Percentiles rank a stretch among this genome's conserved stretches.
Evolutionary conservation across 2,888 invertebrate genomes (phyloP).

Genomic region (Malachius bipustulatus): DNA sequence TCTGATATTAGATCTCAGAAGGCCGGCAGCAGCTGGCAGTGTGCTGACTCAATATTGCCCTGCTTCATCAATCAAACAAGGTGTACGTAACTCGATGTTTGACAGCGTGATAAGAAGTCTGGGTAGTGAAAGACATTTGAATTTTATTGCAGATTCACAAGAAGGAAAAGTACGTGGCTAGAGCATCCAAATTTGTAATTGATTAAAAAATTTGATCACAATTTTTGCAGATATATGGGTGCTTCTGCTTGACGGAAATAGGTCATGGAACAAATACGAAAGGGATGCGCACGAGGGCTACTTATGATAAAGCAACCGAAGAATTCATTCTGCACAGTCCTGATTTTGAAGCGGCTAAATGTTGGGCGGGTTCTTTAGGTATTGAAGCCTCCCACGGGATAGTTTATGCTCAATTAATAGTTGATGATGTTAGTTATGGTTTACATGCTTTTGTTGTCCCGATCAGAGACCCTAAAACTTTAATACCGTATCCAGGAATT

Average conservation of each 20-base stretch:
- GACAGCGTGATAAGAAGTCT: conserved; percentile 50
- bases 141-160: conserved; percentile 39
- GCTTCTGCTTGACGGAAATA: conserved; percentile 82
- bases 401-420: conserved; percentile 76
- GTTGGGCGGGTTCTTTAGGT: conserved; percentile 76
- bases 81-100: conserved; percentile 51
- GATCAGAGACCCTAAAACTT: conserved; percentile 61
- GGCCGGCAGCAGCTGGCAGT: conserved; percentile 41
- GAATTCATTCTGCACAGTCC: conserved; percentile 65
- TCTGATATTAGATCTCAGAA: conserved; percentile 39
- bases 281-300: conserved; percentile 76
- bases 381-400: conserved; percentile 77
- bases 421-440: conserved; percentile 69
- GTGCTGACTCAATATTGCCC: conserved; percentile 49
- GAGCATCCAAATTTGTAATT: too few species aligned
- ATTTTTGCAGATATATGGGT: conserved; percentile 44
- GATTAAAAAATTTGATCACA: neutral
- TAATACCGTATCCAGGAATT: conserved; percentile 64
- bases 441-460: conserved; percentile 84
- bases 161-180: conserved; percentile 29
- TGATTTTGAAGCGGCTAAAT: conserved; percentile 65
- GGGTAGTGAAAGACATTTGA: conserved; percentile 51
- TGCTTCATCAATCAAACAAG: conserved; percentile 52
- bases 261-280: conserved; percentile 85
- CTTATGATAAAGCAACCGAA: conserved; percentile 58